Evolutionary conservation across 2,888 invertebrate species (phyloP), one percentile per base, ranked within the genome.

Genomic region (Axea sp.): DNA sequence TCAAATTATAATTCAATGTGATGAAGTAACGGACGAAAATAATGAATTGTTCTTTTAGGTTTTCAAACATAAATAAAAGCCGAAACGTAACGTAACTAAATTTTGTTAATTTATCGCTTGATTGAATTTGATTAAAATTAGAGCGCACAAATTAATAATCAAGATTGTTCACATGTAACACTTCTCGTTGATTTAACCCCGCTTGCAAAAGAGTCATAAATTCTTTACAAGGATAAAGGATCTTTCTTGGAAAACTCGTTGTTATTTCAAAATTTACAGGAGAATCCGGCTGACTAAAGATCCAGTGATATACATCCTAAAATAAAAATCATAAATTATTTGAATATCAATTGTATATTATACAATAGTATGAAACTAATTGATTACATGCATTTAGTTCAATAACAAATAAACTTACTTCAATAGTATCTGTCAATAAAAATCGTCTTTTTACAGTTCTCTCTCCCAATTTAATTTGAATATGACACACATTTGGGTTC

Each of bases 241-340:
- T 92, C 76, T 95, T 92, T 85, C 96, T 95, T 0, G 98, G 98
- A 87, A 96, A 98, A 89, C 97, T 98, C 76, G 96, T 97, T 43
- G 96, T 96, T 76, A 98, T 96, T 89, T 98, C 96, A 86, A 98
- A 98, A 85, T 94, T 93, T 85, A 96, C 92, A 0, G 98, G 98
- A 7, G 98, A 93, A 80, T 93, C 92, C 2, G 96, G 96, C 89
- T 98, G 96, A 85, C 97, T 97, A 89, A 98, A 97, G 77, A 98
- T 95, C 89, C 95, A 98, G 88, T 96, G 94, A 89, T 96, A 97
- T 74, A 99, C 91, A 85, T 95, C 94, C 97, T 98, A 30, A 17
- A 28, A n/a, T n/a, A 33, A 3, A 57, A 15, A 19, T n/a, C 19
- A 6, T 9, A 7, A 28, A 9, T 15, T 39, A 11, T 24, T 43